phyloP scores from a whole-genome alignment of 1,140 invertebrate species.

The Hydropsyche tenuis region DNA sequence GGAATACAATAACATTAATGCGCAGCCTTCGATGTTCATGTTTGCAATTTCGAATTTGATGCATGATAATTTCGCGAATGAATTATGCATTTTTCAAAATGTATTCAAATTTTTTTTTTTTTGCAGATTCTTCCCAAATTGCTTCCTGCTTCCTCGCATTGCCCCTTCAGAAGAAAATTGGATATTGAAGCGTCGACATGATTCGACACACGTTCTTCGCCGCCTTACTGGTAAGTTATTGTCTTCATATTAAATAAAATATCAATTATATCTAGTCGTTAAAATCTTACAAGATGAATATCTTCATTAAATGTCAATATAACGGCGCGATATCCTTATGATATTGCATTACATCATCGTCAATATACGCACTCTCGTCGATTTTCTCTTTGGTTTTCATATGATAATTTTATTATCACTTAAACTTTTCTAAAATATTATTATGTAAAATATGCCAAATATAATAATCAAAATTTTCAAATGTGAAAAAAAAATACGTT shows the following conservation, averaged over 20 bases:
- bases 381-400: too few relatives aligned
- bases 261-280: too few relatives aligned
- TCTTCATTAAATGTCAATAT: too few relatives aligned
- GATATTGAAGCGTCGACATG: neutral
- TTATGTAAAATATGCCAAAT: too few relatives aligned
- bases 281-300: too few relatives aligned
- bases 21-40: neutral
- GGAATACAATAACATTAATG: neutral
- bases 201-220: slow-evolving; percentile 2
- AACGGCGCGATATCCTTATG: too few relatives aligned
- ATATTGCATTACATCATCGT: too few relatives aligned
- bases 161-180: slow-evolving; percentile 1
- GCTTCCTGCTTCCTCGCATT: slow-evolving; percentile 6
- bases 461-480: too few relatives aligned
- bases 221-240: neutral
- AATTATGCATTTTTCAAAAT: neutral
- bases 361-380: too few relatives aligned
- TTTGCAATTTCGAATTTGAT: slow-evolving; percentile 4
- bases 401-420: too few relatives aligned
- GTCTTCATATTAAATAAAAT: neutral
- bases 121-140: slow-evolving; percentile 3
- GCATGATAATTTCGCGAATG: neutral
- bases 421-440: too few relatives aligned
- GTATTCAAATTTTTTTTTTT: neutral
- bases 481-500: too few relatives aligned